Conservation (phyloP, 2,888 invertebrate species). For the Stomorhina lunata region DNA sequence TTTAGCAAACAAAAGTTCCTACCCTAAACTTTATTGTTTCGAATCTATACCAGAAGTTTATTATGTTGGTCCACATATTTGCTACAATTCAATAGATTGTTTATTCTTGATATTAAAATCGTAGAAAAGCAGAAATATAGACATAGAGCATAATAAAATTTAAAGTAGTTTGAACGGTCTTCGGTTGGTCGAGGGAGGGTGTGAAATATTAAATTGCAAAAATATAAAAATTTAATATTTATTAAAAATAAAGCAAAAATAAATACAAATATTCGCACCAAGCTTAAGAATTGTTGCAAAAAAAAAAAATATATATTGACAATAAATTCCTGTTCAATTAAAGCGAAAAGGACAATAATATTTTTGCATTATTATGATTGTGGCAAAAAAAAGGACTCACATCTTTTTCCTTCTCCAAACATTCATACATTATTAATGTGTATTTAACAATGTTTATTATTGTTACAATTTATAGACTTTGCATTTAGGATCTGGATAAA, state of each 20-base stretch:
- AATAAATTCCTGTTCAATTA: constrained; percentile 30
- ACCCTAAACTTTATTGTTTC: not conserved
- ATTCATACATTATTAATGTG: constrained; percentile 28
- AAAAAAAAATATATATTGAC: not conserved
- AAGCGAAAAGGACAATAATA: constrained; percentile 32
- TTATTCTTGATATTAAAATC: constrained; percentile 43
- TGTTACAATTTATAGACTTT: constrained; percentile 31
- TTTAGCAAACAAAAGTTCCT: not conserved
- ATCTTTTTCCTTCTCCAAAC: not conserved
- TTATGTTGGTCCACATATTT: constrained; percentile 38
- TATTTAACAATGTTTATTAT: constrained; percentile 45
- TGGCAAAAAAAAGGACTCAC: not conserved
- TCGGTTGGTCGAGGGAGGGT: not conserved
- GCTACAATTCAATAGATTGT: constrained; percentile 27
- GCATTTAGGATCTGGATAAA: not conserved
- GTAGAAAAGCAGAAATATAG: not conserved
- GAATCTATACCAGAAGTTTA: not conserved
- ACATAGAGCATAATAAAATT: too few species aligned
- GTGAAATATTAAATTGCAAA: constrained; percentile 53
- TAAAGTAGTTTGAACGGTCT: too few species aligned
- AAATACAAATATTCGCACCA: constrained; percentile 18
- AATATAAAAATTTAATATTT: constrained; percentile 25
- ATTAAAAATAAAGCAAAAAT: constrained; percentile 34
- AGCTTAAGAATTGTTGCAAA: not conserved
- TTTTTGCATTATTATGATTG: constrained; percentile 13